Percentiles rank a stretch among this genome's conserved stretches.
Conservation (phyloP, 1,140 invertebrate species). For the Drosophila tsacasi region DNA sequence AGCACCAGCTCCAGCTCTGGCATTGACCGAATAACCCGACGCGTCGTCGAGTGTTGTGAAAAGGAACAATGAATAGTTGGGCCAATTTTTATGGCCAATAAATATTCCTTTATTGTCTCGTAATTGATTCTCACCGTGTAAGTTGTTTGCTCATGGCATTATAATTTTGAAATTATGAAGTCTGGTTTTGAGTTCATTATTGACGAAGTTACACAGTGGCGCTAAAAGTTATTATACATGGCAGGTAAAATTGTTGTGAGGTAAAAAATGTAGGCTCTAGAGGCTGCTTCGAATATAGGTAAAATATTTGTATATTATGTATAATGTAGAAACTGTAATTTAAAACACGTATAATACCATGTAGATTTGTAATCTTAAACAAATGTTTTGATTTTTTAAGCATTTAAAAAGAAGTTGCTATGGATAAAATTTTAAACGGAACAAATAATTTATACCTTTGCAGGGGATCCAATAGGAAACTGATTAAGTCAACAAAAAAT, state of each 20-base stretch:
- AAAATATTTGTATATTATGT: background rate
- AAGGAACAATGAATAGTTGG: background rate
- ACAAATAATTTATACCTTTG: too few relatives aligned
- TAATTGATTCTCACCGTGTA: slow-evolving; percentile 4
- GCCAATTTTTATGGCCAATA: slow-evolving; percentile 6
- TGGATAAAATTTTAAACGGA: too few relatives aligned
- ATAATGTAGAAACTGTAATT: too few relatives aligned
- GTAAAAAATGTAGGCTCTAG: background rate
- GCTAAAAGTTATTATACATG: background rate
- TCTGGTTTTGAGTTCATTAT: background rate
- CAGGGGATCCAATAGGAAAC: too few relatives aligned
- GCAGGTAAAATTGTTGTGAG: background rate
- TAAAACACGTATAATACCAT: too few relatives aligned
- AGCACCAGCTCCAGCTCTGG: slow-evolving; percentile 4
- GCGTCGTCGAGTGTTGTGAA: slow-evolving; percentile 30
- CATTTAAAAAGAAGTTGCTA: too few relatives aligned
- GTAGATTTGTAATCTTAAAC: too few relatives aligned
- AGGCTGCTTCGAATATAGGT: background rate
- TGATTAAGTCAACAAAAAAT: too few relatives aligned
- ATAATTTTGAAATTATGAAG: background rate
- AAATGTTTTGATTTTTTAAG: too few relatives aligned
- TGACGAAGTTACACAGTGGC: slow-evolving; percentile 2
- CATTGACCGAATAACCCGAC: slow-evolving; percentile 67
- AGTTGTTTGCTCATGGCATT: too few relatives aligned
- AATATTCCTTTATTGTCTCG: background rate